phyloP scores from a whole-genome alignment of 2,113 vertebrate species.

The Cinclus cinclus region DNA sequence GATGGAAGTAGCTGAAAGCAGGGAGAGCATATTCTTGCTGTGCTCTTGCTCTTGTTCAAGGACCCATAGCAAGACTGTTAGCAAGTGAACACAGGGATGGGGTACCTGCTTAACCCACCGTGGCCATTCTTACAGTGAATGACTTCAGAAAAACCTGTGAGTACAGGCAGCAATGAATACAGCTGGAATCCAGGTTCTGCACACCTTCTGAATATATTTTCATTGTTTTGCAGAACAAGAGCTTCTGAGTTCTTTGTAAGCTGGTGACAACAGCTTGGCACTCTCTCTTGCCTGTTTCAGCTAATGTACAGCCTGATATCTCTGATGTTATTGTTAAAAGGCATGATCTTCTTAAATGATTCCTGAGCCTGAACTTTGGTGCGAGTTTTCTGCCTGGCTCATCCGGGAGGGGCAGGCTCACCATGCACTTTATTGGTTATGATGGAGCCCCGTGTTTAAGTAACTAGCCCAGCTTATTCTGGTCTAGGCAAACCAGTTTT shows the following conservation, averaged over 20 bases:
- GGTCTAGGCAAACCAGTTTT: constrained; percentile 67
- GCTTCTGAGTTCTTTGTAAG: background rate
- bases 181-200: background rate
- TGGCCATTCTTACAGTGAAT: accelerated
- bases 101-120: background rate
- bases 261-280: background rate
- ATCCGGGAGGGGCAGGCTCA: constrained; percentile 47
- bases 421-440: constrained; percentile 30
- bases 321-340: background rate
- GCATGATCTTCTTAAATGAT: background rate
- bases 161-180: background rate
- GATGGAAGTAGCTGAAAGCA: background rate
- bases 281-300: background rate
- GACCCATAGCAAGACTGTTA: background rate
- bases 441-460: constrained; percentile 47
- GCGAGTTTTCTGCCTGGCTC: constrained; percentile 50
- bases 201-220: background rate
- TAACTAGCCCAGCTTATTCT: constrained; percentile 48
- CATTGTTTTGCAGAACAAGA: background rate
- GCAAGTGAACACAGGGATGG: background rate
- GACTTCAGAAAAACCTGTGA: background rate
- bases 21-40: background rate
- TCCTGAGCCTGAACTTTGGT: constrained; percentile 53
- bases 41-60: background rate
- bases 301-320: background rate